Evolutionary conservation across 2,797 vertebrate species (phyloP).

Genomic region (Ptychobarbus kaznakovi): DNA sequence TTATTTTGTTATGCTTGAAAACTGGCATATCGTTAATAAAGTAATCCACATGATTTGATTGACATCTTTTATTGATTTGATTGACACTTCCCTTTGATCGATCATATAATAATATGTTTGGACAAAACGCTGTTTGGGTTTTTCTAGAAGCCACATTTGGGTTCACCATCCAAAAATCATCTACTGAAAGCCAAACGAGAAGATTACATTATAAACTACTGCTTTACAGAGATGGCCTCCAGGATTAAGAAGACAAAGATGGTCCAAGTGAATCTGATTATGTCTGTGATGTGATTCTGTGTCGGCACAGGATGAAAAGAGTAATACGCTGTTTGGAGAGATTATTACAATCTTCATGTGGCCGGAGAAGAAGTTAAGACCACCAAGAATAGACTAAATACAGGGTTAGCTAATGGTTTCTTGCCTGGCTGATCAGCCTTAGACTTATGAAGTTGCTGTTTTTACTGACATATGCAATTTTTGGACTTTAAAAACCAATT

Average conservation of each 20-base stretch:
- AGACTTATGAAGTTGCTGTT: conserved; percentile 70
- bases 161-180: conserved; percentile 73
- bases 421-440: conserved; percentile 69
- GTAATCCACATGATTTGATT: conserved; percentile 75
- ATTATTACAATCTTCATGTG: conserved; percentile 72
- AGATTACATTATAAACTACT: conserved; percentile 64
- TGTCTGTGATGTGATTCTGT: conserved; percentile 57
- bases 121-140: conserved; percentile 79
- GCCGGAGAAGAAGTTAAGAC: conserved; percentile 71
- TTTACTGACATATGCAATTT: conserved; percentile 30
- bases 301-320: conserved; percentile 76
- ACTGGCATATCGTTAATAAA: conserved; percentile 77
- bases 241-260: conserved; percentile 58
- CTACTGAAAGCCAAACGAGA: conserved; percentile 75
- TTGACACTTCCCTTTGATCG: conserved; percentile 67
- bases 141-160: conserved; percentile 71
- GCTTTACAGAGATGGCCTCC: conserved; percentile 64
- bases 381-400: conserved; percentile 86
- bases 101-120: conserved; percentile 88
- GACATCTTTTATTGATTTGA: conserved; percentile 63
- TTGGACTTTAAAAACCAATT: neutral
- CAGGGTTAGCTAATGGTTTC: conserved; percentile 75
- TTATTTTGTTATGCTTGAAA: conserved; percentile 65
- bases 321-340: conserved; percentile 71
- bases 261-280: conserved; percentile 37